Evolutionary conservation across 2,113 vertebrate species (phyloP), one percentile per base, ranked within the genome.

Genomic region (Promerops cafer): DNA sequence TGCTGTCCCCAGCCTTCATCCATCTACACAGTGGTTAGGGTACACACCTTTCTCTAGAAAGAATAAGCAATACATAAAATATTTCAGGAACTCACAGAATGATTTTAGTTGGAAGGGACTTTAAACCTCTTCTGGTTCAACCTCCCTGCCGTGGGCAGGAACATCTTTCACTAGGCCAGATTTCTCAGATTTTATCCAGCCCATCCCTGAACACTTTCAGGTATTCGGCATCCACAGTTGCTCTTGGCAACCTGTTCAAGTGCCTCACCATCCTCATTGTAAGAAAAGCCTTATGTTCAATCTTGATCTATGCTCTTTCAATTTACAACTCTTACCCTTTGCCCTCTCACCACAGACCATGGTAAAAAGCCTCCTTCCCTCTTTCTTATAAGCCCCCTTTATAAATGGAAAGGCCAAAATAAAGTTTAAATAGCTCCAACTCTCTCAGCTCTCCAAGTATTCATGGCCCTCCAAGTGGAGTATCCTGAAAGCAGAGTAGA

Each of bases 61-160:
- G 9, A 72, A 69, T 44, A 91, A 89, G 13, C 10, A 74, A 53
- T 20, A 21, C 13, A 31, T 37, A 83, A 89, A 94, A 69, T 47
- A 22, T 60, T 72, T 66, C 16, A 54, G 39, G 18, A 44, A 87
- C 45, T 37, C 47, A 49, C 12, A 59, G 28, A 40, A 68, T 15
- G 17, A 17, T 66, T 71, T 80, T 10, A 1, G 5, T 50, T 66
- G 8, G 26, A 84, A 92, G 10, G 9, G 16, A 59, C 16, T 24
- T 65, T 42, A 64, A 53, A 84, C 3, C 30, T 45, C 13, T n/a
- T 30, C 13, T 23, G 35, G 28, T 71, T 26, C 52, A 68, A 21
- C 3, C 4, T 19, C 28, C 7, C 16, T 69, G 26, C 4, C 0
- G 0, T 24, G 26, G 22, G 19, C 8, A 81, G 33, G 39, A 23